Evolutionary conservation across 2,113 vertebrate genomes (phyloP).

Genomic region (Cheilinus undulatus): DNA sequence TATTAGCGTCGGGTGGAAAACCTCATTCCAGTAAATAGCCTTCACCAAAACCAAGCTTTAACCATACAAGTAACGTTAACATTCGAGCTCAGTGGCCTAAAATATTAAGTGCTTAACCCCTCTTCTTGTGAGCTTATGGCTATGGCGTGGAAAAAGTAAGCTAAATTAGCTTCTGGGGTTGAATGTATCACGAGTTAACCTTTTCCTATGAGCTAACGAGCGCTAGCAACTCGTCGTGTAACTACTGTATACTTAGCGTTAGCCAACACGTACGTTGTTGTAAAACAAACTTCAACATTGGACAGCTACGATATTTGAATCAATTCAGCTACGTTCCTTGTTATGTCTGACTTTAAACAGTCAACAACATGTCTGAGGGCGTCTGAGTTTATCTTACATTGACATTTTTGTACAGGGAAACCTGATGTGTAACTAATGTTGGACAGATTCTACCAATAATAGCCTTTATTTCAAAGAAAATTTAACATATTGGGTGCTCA

Average conservation of each 20-base stretch:
- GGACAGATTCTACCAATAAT: too few species aligned
- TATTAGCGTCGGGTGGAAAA: slow-evolving; percentile 28
- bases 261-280: neutral
- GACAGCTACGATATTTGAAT: neutral
- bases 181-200: neutral
- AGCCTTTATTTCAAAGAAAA: too few species aligned
- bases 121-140: too few species aligned
- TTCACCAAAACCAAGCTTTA: neutral
- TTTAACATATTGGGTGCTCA: too few species aligned
- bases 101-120: neutral
- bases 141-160: too few species aligned
- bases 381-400: neutral
- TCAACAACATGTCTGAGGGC: neutral
- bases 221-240: too few species aligned
- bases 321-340: neutral
- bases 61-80: neutral
- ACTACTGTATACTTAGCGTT: too few species aligned
- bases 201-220: neutral
- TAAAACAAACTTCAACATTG: slow-evolving; percentile 4
- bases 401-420: too few species aligned
- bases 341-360: neutral
- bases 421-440: too few species aligned
- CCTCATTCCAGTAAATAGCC: slow-evolving; percentile 61
- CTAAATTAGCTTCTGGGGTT: too few species aligned
- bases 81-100: neutral